phyloP scores from a whole-genome alignment of 2,113 vertebrate genomes.

The Laticauda laticaudata region DNA sequence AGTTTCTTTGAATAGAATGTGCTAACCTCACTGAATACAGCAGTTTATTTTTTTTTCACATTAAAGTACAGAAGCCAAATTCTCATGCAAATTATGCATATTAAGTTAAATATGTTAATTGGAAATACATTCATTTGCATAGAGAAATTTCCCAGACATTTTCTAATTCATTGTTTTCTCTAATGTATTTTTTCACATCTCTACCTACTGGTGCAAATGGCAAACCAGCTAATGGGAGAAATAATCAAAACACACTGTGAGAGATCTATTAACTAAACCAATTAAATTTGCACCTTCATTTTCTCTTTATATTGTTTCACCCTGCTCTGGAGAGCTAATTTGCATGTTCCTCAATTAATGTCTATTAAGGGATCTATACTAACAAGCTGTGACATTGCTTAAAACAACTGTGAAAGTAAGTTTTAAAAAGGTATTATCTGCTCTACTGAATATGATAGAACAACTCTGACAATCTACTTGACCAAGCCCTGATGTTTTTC shows the following conservation, averaged over 20 bases:
- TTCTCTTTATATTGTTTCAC: neutral
- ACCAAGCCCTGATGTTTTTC: neutral
- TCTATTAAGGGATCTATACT: neutral
- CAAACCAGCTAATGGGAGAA: neutral
- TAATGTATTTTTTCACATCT: neutral
- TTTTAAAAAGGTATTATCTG: neutral
- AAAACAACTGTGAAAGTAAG: neutral
- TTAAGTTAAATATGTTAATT: neutral
- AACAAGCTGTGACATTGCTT: neutral
- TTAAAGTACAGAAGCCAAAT: neutral
- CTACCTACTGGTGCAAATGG: neutral
- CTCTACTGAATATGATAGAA: neutral
- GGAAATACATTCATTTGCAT: neutral
- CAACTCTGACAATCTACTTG: neutral
- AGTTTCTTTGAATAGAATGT: neutral
- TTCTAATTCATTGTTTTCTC: neutral
- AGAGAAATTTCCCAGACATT: neutral
- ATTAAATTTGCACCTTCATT: neutral
- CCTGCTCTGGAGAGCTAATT: neutral
- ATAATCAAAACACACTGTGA: neutral
- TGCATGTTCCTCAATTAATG: neutral
- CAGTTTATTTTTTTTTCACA: neutral
- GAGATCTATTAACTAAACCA: neutral
- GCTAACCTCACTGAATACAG: neutral
- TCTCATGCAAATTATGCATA: neutral